Evolutionary conservation across 1,140 invertebrate genomes (phyloP).

Genomic region (Sarcophaga peregrina): DNA sequence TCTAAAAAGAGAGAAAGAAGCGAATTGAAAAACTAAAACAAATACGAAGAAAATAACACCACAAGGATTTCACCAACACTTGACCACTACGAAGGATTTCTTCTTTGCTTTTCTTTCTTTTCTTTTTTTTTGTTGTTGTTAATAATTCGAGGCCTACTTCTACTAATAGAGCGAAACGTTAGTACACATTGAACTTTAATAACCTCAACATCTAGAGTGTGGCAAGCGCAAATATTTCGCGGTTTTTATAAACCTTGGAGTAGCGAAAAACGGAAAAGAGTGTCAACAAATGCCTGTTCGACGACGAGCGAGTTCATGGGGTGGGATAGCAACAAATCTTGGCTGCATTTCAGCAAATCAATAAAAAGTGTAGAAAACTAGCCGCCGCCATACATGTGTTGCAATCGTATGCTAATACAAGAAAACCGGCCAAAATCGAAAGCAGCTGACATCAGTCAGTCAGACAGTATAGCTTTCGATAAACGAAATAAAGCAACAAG

Average conservation of each 20-base stretch:
- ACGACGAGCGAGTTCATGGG: not conserved
- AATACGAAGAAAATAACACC: not conserved
- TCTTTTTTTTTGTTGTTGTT: no score
- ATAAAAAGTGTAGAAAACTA: slow-evolving; percentile 4
- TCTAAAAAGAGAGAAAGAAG: not conserved
- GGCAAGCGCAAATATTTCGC: not conserved
- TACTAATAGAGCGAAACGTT: not conserved
- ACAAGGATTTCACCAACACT: not conserved
- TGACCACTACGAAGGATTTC: slow-evolving; percentile 31
- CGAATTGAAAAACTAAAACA: not conserved
- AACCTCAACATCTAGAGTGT: slow-evolving; percentile 29
- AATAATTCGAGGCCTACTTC: not conserved
- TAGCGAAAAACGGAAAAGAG: not conserved
- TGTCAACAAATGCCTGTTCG: not conserved
- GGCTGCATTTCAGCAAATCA: slow-evolving; percentile 18
- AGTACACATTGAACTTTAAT: slow-evolving; percentile 35
- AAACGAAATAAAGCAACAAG: not conserved
- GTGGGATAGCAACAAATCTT: slow-evolving; percentile 8
- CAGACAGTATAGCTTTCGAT: not conserved
- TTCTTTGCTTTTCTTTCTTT: not conserved
- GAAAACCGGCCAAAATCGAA: slow-evolving; percentile 1
- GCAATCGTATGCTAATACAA: not conserved
- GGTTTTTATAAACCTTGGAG: not conserved
- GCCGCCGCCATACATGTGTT: not conserved
- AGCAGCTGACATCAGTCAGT: slow-evolving; percentile 21